A percentile compares a stretch with the other conserved stretches of the same genome.
phyloP scores from a whole-genome alignment of 2,113 vertebrate species.

The Bothrops jararaca region DNA sequence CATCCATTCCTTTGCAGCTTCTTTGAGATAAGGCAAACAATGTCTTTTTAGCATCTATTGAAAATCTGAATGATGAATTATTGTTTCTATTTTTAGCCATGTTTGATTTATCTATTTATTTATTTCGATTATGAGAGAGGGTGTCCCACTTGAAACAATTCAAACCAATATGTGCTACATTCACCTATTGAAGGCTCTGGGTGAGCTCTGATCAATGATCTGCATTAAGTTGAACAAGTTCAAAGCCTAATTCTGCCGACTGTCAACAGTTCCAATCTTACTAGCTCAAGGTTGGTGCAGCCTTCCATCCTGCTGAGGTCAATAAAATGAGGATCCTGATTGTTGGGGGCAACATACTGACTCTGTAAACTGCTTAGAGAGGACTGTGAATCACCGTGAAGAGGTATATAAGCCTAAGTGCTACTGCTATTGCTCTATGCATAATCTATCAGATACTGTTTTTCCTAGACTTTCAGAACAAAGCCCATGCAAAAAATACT shows the following conservation, averaged over 20 bases:
- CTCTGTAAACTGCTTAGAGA: neutral
- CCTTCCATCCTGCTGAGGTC: neutral
- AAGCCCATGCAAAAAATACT: neutral
- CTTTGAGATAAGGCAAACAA: neutral
- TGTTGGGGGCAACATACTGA: neutral
- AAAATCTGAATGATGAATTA: neutral
- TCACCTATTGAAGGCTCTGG: neutral
- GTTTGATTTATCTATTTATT: neutral
- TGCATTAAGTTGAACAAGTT: neutral
- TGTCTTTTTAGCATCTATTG: rapidly evolving
- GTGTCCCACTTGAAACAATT: neutral
- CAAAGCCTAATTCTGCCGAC: neutral
- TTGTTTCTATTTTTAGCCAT: neutral
- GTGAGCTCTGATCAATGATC: neutral
- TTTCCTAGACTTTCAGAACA: neutral
- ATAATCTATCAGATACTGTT: neutral
- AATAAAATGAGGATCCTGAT: neutral
- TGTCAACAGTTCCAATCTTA: too few species aligned
- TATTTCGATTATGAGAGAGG: neutral
- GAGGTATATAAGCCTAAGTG: neutral
- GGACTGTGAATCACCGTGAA: neutral
- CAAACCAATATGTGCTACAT: neutral
- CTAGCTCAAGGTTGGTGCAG: neutral
- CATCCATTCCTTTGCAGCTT: too few species aligned
- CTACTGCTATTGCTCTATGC: neutral